Evolutionary conservation across 1,140 invertebrate genomes (phyloP), one percentile per base, ranked within the genome.

Genomic region (Eupristina koningsbergeri): DNA sequence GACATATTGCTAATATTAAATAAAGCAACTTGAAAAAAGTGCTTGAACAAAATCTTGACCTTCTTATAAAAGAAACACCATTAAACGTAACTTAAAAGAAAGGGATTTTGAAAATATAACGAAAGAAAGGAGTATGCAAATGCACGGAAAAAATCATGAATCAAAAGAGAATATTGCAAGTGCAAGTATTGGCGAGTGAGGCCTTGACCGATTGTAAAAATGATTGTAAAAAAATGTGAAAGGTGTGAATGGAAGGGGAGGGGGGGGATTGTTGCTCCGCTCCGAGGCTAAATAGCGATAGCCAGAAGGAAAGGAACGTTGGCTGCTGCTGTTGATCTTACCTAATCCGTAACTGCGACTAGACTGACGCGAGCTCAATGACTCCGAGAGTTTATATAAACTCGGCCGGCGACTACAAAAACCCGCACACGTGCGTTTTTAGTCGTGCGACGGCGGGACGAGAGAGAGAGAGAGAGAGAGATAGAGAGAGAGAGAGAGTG

Each of bases 381-480:
- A 86, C 85, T 85, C 82, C 71, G 78, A 76, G 83, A 83, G 86
- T 86, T 87, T 89, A 86, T 89, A 88, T 86, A 81, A 86, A 82
- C 85, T 84, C 71, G 69, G 50, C 74, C 76, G 76, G 58, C 76
- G 58, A 64, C 34, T 26, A 29, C 58, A 78, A 58, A 78, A 78
- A 78, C 76, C 26, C 76, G 36, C 76, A 41, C 58, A 78, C 47
- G 58, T 41, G 76, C 41, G 45, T 75, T 34, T 39, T 36, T 34
- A 17, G 36, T 8, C 17, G 34, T 13, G n/a, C n/a, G n/a, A n/a
- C n/a, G n/a, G n/a, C n/a, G n/a, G n/a, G n/a, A n/a, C n/a, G n/a
- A n/a, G n/a, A n/a, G n/a, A n/a, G n/a, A n/a, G n/a, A n/a, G n/a
- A n/a, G n/a, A n/a, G n/a, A n/a, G n/a, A n/a, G n/a, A n/a, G n/a